phyloP scores from a whole-genome alignment of 2,888 invertebrate genomes.

The Xylota segnis region DNA sequence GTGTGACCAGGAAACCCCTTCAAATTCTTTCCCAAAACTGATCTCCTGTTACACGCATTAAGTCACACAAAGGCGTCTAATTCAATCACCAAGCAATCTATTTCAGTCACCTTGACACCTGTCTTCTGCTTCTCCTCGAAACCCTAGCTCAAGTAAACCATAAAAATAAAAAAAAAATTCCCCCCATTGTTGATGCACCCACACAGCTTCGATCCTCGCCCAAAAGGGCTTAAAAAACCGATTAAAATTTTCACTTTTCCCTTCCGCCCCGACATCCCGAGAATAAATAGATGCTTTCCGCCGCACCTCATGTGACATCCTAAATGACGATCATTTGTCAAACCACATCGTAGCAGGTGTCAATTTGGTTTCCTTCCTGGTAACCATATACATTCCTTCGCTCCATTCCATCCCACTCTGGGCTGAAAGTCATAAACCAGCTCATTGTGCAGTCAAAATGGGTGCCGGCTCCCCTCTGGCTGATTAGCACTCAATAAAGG shows the following conservation, averaged over 20 bases:
- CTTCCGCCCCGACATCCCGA: neutral
- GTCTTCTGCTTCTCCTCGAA: constrained; percentile 10
- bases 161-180: constrained; percentile 20
- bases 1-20: neutral
- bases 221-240: constrained; percentile 22
- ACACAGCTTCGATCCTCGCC: neutral
- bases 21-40: constrained; percentile 4
- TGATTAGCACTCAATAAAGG: constrained; percentile 15
- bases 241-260: constrained; percentile 47
- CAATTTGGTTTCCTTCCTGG: constrained; percentile 21
- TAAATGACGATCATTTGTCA: constrained; percentile 66
- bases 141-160: constrained; percentile 12
- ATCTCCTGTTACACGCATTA: constrained; percentile 18
- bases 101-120: constrained; percentile 35
- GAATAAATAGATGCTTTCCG: constrained; percentile 26
- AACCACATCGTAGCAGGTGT: constrained; percentile 41
- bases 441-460: constrained; percentile 43
- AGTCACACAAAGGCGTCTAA: constrained; percentile 34
- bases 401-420: neutral
- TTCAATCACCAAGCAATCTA: constrained; percentile 40
- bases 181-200: constrained; percentile 20
- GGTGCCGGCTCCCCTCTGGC: neutral
- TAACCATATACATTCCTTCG: neutral
- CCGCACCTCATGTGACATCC: constrained; percentile 63
- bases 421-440: constrained; percentile 10